These are phyloP conservation scores for Ivindomyrus marchei DNA, from an alignment of 2,113 vertebrate species.

Conservation along the genomic window DNA sequence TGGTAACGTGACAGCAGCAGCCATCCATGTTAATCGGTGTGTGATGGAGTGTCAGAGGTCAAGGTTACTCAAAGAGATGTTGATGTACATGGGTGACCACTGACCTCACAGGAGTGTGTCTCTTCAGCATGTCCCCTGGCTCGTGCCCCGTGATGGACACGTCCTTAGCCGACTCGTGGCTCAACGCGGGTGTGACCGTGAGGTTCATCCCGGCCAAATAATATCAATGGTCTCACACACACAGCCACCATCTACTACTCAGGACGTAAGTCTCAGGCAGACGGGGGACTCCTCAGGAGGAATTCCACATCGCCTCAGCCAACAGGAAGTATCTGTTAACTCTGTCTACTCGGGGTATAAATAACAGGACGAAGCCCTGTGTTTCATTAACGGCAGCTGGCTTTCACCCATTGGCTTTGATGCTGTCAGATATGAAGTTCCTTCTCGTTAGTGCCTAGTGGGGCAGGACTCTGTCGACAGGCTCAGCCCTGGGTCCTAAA, in stretches of 20 bases:
- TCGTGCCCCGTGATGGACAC: not conserved
- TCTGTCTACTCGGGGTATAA: not conserved
- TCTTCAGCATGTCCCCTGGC: not conserved
- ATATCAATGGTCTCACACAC: not conserved
- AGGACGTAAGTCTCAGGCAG: not conserved
- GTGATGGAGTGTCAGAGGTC: not conserved
- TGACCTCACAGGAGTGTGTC: not conserved
- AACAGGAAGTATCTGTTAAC: not conserved
- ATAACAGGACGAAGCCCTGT: not conserved
- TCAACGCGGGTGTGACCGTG: not conserved
- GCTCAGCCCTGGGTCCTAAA: not conserved
- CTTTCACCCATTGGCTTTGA: not conserved
- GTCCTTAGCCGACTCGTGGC: not conserved
- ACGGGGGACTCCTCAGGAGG: not conserved
- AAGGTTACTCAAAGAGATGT: not conserved
- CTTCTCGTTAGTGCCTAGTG: not conserved
- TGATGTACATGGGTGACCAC: not conserved
- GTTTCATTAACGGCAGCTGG: not conserved
- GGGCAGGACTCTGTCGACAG: not conserved
- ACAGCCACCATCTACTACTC: not conserved
- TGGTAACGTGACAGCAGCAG: not conserved
- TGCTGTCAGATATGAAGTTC: not conserved
- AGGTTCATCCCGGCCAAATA: not conserved
- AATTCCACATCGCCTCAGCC: not conserved
- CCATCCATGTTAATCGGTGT: not conserved